These are phyloP conservation scores for Oophaga pumilio DNA, from an alignment of 2,113 vertebrate genomes.

Conservation along the genomic window DNA sequence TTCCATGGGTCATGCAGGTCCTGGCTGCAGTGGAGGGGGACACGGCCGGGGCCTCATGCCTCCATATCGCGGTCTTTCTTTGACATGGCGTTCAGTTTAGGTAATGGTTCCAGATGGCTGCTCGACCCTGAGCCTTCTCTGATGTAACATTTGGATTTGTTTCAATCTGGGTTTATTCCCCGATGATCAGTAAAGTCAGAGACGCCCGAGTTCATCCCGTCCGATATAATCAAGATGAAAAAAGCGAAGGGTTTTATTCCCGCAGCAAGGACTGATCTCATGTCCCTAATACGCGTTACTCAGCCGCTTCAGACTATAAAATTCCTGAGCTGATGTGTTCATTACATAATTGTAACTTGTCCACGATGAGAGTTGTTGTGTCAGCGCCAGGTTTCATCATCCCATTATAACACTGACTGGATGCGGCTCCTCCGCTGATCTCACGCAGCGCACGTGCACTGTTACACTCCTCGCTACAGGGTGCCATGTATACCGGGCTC, in stretches of 20 bases:
- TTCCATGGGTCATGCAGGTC: no score
- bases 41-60: neutral
- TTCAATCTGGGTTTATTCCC: slow-evolving; percentile 15
- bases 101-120: neutral
- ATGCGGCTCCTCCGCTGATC: neutral
- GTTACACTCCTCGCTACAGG: neutral
- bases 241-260: neutral
- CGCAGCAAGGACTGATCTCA: neutral
- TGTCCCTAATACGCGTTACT: neutral
- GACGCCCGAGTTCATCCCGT: slow-evolving; percentile 13
- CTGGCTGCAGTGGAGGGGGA: neutral
- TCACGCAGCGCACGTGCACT: no score
- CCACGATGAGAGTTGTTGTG: slow-evolving; percentile 7
- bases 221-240: slow-evolving; percentile 30
- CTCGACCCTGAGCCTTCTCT: neutral
- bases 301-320: neutral
- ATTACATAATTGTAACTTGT: slow-evolving; percentile 23
- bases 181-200: neutral
- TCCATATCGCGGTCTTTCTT: no score
- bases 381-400: neutral
- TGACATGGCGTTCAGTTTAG: slow-evolving; percentile 5
- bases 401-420: neutral
- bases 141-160: slow-evolving; percentile 13
- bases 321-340: neutral
- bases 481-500: neutral